A percentile compares a stretch with the other conserved stretches of the same genome.
These are phyloP conservation scores for Strigamia maritima DNA, from an alignment of 2,888 invertebrate genomes.

Conservation along the genomic window DNA sequence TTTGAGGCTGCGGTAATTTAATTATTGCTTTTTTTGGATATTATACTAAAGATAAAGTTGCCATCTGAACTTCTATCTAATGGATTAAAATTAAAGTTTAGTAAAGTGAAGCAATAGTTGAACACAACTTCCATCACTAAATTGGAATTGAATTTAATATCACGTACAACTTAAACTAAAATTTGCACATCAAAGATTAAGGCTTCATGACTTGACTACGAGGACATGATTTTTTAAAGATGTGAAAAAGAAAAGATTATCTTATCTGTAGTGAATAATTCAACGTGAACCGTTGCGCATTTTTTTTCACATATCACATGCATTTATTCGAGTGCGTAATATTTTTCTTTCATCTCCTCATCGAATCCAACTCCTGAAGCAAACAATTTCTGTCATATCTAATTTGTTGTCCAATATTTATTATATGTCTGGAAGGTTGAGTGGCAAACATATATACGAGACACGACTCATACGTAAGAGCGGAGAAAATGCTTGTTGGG, in stretches of 20 bases:
- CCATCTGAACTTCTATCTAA: too few species aligned
- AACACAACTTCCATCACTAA: too few species aligned
- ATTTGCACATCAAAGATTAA: not conserved
- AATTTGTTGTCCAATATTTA: constrained; percentile 5
- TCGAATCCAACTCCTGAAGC: not conserved
- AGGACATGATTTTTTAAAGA: not conserved
- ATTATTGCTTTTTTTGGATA: too few species aligned
- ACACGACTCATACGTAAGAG: not conserved
- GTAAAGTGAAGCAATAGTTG: too few species aligned
- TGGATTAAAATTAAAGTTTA: too few species aligned
- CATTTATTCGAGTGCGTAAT: not conserved
- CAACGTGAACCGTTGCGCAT: not conserved
- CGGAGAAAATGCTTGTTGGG: constrained; percentile 10
- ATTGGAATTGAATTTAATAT: not conserved
- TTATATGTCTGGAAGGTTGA: not conserved
- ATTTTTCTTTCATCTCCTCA: constrained; percentile 15
- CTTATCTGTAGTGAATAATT: not conserved
- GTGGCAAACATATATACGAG: constrained; percentile 15
- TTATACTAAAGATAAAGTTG: too few species aligned
- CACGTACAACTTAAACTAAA: not conserved
- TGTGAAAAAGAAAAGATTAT: constrained; percentile 3
- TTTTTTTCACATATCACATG: not conserved
- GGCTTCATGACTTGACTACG: not conserved
- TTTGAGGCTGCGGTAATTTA: too few species aligned
- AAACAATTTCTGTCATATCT: constrained; percentile 5